Percentiles rank a stretch among this genome's conserved stretches.
These are phyloP conservation scores for Harpalus rubripes DNA, from an alignment of 2,888 invertebrate genomes.

Conservation along the genomic window DNA sequence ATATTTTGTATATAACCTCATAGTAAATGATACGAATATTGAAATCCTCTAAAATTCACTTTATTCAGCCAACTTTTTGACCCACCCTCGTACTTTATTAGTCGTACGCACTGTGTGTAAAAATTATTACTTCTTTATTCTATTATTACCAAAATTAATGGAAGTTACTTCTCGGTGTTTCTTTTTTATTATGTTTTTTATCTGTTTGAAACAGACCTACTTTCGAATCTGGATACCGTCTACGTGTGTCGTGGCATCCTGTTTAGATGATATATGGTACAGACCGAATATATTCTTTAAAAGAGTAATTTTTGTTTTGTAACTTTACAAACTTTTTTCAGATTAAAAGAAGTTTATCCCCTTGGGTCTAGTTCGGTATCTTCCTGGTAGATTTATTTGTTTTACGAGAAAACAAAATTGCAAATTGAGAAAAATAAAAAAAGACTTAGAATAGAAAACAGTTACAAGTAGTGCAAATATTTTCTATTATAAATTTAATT, in stretches of 20 bases:
- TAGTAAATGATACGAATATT: too few relatives aligned
- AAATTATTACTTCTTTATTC: too few relatives aligned
- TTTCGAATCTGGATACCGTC: not conserved
- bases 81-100: too few relatives aligned
- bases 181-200: not conserved
- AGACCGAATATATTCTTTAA: not conserved
- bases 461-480: not conserved
- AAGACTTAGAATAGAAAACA: not conserved
- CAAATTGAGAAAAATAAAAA: not conserved
- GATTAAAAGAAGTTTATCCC: conserved; percentile 13
- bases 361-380: not conserved
- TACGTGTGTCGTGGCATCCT: not conserved
- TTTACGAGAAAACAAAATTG: not conserved
- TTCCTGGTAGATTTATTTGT: not conserved
- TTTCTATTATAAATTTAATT: not conserved
- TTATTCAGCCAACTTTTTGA: too few relatives aligned
- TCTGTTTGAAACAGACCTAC: not conserved
- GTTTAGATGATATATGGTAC: not conserved
- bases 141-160: too few relatives aligned
- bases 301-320: conserved; percentile 5
- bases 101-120: too few relatives aligned
- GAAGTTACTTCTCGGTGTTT: not conserved
- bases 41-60: too few relatives aligned
- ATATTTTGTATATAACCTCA: too few relatives aligned
- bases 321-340: not conserved